Base-by-base conservation (phyloP, 2,888 invertebrate genomes). In the Lepidocyrtoides sp. region DNA sequence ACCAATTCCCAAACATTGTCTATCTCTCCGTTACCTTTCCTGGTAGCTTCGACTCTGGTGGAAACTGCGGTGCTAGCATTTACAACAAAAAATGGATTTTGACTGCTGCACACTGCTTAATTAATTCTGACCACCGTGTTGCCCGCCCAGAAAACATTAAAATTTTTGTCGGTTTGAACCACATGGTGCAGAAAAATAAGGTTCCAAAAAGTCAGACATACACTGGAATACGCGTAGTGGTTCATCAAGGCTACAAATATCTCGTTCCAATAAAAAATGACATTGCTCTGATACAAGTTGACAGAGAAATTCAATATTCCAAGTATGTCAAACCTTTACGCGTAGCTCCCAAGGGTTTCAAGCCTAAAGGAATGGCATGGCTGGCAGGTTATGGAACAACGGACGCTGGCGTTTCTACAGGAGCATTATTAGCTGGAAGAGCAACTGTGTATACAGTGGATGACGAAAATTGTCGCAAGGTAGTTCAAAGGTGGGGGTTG, bases 221-320 rank as follows among this genome's bases (percentile, higher is more conserved):
- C 60, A 88, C 88, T 23, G 88, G 81, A 23, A 51, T 36, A 3
- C 17, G 88, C 5, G 23, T 88, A 14, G 88, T 88, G 17, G 88
- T 88, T 29, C 79, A 88, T 81, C 88, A 88, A 69, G 66, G 81
- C 20, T 88, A 88, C 17, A 66, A 69, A 69, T 81, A 88, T 48
- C 51, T 66, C 0, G 88, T 88, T 54, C 88, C 88, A 3, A 88
- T 88, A 7, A 79, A 69, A 57, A 88, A 88, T 69, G 88, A 88
- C 57, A 88, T 88, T 26, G 88, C 88, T 23, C 57, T 88, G 0
- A 81, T 88, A 36, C 88, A 88, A 69, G 88, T 88, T 2, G 81
- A 88, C 17, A 36, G 88, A n/a, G 88, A 88, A 7, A 88, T 88
- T 81, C 23, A 79, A n/a, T 88, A 88, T 81, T 88, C 88, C n/a